Conservation (phyloP, 2,888 invertebrate genomes). For the Geotrupes spiniger region DNA sequence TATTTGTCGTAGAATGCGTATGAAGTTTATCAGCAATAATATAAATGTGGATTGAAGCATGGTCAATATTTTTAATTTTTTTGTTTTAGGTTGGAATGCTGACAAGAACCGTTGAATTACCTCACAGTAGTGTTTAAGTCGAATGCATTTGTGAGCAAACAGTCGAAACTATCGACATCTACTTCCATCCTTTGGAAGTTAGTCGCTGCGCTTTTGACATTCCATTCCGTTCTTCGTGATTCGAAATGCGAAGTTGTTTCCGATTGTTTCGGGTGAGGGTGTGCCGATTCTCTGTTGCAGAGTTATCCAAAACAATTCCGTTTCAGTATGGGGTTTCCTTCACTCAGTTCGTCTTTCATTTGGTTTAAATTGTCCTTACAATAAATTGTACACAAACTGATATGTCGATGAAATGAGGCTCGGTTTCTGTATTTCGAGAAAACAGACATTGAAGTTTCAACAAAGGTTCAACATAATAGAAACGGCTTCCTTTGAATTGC, state of each 20-base stretch:
- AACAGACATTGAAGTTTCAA: too few relatives aligned
- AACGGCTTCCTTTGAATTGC: too few relatives aligned
- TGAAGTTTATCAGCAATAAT: constrained; percentile 39
- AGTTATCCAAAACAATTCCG: too few relatives aligned
- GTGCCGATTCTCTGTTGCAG: constrained; percentile 43
- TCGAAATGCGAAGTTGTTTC: constrained; percentile 55
- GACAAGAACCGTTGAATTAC: constrained; percentile 52
- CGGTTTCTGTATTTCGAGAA: too few relatives aligned
- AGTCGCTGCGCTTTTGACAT: constrained; percentile 54
- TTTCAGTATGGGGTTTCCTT: too few relatives aligned
- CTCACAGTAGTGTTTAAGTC: constrained; percentile 53
- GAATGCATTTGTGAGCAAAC: constrained; percentile 48
- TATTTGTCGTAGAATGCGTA: constrained; percentile 63
- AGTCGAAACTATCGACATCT: constrained; percentile 52
- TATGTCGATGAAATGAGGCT: too few relatives aligned
- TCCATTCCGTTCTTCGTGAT: constrained; percentile 55
- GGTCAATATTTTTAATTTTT: background rate
- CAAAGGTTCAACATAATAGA: too few relatives aligned
- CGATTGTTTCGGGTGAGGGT: constrained; percentile 59
- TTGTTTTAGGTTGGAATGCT: constrained; percentile 53
- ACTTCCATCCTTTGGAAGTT: constrained; percentile 57
- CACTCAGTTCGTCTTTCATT: too few relatives aligned
- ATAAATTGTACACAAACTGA: too few relatives aligned
- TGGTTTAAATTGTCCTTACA: too few relatives aligned
- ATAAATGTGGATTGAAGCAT: constrained; percentile 34